phyloP scores from a whole-genome alignment of 1,140 invertebrate genomes.

The Lithobius niger region DNA sequence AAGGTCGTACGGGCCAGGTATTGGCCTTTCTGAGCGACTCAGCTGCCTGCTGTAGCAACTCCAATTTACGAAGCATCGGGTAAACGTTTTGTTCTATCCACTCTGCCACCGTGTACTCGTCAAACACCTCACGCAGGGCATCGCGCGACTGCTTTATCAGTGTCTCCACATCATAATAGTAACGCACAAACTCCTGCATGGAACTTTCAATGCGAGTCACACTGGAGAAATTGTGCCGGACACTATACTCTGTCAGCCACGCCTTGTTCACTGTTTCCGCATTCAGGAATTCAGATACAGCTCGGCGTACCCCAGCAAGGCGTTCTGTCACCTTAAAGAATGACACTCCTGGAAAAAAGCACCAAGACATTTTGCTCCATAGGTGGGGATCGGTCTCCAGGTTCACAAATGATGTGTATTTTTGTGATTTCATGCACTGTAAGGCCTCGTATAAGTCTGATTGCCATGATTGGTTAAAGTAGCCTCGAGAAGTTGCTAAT shows the following conservation, averaged over 20 bases:
- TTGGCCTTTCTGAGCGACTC: constrained; percentile 36
- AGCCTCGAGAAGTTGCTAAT: constrained; percentile 42
- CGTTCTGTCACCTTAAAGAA: constrained; percentile 44
- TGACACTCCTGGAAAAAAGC: constrained; percentile 40
- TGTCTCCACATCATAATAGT: constrained; percentile 24
- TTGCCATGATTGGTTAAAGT: constrained; percentile 42
- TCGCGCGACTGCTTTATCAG: constrained; percentile 48
- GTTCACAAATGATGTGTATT: constrained; percentile 32
- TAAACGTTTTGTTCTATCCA: constrained; percentile 54
- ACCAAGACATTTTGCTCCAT: constrained; percentile 42
- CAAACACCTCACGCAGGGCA: constrained; percentile 50
- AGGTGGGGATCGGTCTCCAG: constrained; percentile 43
- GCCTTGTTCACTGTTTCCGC: constrained; percentile 32
- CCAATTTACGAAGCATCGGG: constrained; percentile 40
- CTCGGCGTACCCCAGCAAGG: constrained; percentile 32
- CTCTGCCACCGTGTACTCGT: constrained; percentile 55
- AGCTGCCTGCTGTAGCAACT: constrained; percentile 38
- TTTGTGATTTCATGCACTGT: constrained; percentile 33
- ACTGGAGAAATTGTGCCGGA: constrained; percentile 58
- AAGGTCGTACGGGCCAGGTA: constrained; percentile 43
- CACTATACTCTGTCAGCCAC: constrained; percentile 67
- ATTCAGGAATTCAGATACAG: constrained; percentile 1
- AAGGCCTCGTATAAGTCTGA: constrained; percentile 39
- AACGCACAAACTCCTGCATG: constrained; percentile 44
- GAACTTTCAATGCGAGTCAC: constrained; percentile 55